phyloP scores from a whole-genome alignment of 2,113 vertebrate genomes.

The Cephalopterus ornatus region DNA sequence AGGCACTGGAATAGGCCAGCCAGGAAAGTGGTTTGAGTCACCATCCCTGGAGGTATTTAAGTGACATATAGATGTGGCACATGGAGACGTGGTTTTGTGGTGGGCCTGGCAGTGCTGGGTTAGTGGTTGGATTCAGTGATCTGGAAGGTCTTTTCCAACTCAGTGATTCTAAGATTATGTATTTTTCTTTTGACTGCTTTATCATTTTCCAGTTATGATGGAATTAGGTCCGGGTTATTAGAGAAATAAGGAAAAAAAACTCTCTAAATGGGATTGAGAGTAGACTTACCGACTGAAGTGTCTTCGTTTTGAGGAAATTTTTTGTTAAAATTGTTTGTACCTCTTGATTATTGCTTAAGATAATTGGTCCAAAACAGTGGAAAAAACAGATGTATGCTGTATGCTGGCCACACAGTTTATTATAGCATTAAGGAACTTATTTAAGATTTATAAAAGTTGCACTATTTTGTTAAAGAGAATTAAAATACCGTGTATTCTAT shows the following conservation, averaged over 20 bases:
- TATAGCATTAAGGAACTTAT: neutral
- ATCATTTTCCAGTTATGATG: neutral
- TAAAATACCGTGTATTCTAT: neutral
- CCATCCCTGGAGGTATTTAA: neutral
- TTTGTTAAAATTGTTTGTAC: neutral
- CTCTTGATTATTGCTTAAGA: neutral
- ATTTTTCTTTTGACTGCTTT: neutral
- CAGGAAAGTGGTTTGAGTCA: neutral
- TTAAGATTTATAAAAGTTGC: neutral
- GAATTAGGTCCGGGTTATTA: neutral
- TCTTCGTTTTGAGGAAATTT: neutral
- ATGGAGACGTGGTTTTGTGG: neutral
- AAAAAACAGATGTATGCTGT: neutral
- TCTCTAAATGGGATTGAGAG: neutral
- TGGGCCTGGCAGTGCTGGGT: neutral
- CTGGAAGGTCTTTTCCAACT: neutral
- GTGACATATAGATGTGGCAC: neutral
- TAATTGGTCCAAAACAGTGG: neutral
- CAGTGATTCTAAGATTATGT: neutral
- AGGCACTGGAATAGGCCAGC: neutral
- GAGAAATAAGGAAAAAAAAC: neutral
- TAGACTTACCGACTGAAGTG: neutral
- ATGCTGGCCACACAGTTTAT: neutral
- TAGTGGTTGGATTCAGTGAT: neutral
- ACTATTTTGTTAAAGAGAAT: neutral